Evolutionary conservation across 1,140 invertebrate species (phyloP).

Genomic region (Drosophila kohkoa): DNA sequence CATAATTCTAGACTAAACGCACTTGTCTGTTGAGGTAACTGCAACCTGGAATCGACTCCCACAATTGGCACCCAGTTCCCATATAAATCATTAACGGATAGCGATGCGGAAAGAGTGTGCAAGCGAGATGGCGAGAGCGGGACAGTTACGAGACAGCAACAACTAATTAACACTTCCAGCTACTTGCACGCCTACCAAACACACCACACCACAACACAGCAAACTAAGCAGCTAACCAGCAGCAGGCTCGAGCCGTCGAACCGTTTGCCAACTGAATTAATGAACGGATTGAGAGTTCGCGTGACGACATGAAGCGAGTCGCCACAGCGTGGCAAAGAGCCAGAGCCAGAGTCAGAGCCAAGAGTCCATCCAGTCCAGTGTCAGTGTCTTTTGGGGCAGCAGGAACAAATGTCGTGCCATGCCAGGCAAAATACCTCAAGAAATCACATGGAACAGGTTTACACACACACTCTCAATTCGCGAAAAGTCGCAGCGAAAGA

Average conservation of each 20-base stretch:
- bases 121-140: constrained; percentile 1
- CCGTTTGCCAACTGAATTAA: constrained; percentile 78
- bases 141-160: constrained; percentile 62
- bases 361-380: constrained; percentile 14
- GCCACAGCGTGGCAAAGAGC: background rate
- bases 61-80: constrained; percentile 62
- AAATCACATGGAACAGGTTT: constrained; percentile 74
- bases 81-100: constrained; percentile 52
- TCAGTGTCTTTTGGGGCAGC: constrained; percentile 42
- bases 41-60: constrained; percentile 30
- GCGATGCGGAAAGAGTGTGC: background rate
- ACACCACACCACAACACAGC: too few species aligned
- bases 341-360: background rate
- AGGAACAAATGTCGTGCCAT: constrained; percentile 79
- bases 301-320: constrained; percentile 77
- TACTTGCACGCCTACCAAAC: constrained; percentile 75
- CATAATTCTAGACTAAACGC: constrained; percentile 33
- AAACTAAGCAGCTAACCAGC: too few species aligned
- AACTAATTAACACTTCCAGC: constrained; percentile 82
- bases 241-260: constrained; percentile 40
- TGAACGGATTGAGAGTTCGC: constrained; percentile 77
- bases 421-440: constrained; percentile 73
- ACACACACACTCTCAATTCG: constrained; percentile 26
- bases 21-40: constrained; percentile 1
- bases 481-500: constrained; percentile 42